Evolutionary conservation across 2,888 invertebrate genomes (phyloP), one percentile per base, ranked within the genome.

Genomic region (Diarsia mendica): DNA sequence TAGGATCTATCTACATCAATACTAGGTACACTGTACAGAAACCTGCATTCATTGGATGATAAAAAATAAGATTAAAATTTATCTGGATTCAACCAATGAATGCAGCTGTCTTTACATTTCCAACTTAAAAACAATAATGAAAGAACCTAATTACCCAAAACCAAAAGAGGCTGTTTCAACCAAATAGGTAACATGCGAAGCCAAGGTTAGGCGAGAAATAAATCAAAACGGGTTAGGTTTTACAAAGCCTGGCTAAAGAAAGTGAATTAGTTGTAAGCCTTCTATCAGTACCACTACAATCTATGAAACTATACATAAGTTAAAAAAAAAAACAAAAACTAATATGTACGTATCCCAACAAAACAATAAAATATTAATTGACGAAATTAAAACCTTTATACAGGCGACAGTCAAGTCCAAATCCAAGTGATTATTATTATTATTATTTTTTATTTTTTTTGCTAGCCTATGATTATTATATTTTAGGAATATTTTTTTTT

Each of bases 141-240:
- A 60, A 23, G 46, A 79, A 76, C 79, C 76, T 78, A 85, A 82
- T 82, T 88, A 86, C 91, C 92, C 90, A 87, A 90, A 94, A 95
- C 95, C 95, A 96, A 96, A 96, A 96, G 96, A 96, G 96, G 96
- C 96, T 97, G 96, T 97, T 96, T 96, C 95, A 94, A 87, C 85
- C 84, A 93, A 92, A 83, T 85, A 91, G 88, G 90, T 90, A 84
- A 86, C 95, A 95, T 95, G 95, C 96, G 94, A 94, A 95, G 94
- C 93, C 85, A 85, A 86, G 77, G 79, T 88, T 84, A 90, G 75
- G 77, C 65, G 23, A 80, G 51, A 67, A 77, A 75, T 69, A 53
- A 75, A 75, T 11, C 58, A 80, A 63, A 72, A 39, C 2, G 18
- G 79, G 76, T 86, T 85, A 85, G 80, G 82, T 44, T 51, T 23